These are phyloP conservation scores for Saccopteryx leptura DNA, from an alignment of 2,113 vertebrate species.

Conservation along the genomic window DNA sequence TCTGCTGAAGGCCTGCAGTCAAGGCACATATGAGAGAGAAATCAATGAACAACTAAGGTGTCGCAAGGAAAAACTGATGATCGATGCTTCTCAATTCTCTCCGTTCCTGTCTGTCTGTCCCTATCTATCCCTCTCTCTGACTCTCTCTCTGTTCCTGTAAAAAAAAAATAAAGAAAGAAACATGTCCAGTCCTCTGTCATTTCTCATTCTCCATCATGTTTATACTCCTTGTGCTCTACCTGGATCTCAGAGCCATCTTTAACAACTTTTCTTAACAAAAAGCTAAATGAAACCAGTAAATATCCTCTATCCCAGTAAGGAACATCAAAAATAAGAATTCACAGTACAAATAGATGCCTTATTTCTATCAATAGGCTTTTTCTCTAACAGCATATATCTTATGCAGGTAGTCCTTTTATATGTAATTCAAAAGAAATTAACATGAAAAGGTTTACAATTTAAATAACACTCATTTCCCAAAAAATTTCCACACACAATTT, in stretches of 20 bases:
- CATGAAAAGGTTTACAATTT: constrained; percentile 2
- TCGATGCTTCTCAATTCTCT: no score
- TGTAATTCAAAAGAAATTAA: constrained; percentile 47
- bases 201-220: background rate
- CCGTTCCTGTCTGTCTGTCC: no score
- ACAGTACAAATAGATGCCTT: constrained; percentile 5
- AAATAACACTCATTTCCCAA: background rate
- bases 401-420: background rate
- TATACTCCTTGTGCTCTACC: constrained; percentile 1
- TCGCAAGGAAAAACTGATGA: no score
- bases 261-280: constrained; percentile 53
- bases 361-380: background rate
- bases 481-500: background rate
- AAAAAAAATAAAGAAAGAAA: background rate
- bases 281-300: constrained; percentile 51
- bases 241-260: background rate
- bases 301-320: background rate
- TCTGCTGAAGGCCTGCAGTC: no score
- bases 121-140: no score
- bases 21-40: no score
- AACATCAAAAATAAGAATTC: constrained; percentile 18
- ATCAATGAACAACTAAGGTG: no score
- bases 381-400: constrained; percentile 2
- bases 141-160: no score
- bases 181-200: background rate